These are phyloP conservation scores for Cavia aperea DNA, from an alignment of 2,113 vertebrate genomes.

Conservation along the genomic window DNA sequence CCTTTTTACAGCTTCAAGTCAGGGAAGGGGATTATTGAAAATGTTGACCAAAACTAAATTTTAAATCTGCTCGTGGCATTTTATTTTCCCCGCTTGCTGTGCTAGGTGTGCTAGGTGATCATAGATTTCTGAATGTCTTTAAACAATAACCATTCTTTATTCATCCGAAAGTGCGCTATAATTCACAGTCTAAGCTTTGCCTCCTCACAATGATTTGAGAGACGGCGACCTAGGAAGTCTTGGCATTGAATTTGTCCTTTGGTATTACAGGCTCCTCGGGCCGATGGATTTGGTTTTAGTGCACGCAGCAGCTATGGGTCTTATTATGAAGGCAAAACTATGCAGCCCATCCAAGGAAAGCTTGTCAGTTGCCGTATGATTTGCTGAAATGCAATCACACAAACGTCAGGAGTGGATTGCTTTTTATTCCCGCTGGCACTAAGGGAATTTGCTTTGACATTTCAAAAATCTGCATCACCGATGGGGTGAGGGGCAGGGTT, in stretches of 20 bases:
- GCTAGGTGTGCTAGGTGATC: neutral
- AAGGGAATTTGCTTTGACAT: conserved; percentile 66
- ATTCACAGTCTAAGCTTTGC: conserved; percentile 14
- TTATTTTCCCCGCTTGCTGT: neutral
- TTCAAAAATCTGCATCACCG: conserved; percentile 57
- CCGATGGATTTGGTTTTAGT: conserved; percentile 37
- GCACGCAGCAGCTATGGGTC: neutral
- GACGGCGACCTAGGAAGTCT: neutral
- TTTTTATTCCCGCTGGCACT: conserved; percentile 59
- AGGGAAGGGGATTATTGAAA: neutral
- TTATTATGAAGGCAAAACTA: conserved; percentile 33
- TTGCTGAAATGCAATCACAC: conserved; percentile 63
- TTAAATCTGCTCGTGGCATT: conserved; percentile 4
- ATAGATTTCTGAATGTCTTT: neutral
- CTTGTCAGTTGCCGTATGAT: conserved; percentile 58
- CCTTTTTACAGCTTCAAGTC: neutral
- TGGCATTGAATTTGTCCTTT: conserved; percentile 31
- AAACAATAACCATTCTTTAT: conserved; percentile 29
- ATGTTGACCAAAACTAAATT: neutral
- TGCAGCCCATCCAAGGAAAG: neutral
- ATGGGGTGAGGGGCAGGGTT: conserved; percentile 31
- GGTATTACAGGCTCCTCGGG: conserved; percentile 13
- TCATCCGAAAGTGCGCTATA: neutral
- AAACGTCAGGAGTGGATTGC: conserved; percentile 45
- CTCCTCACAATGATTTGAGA: conserved; percentile 35